Evolutionary conservation across 2,797 vertebrate species (phyloP).

Genomic region (Crocidura indochinensis): DNA sequence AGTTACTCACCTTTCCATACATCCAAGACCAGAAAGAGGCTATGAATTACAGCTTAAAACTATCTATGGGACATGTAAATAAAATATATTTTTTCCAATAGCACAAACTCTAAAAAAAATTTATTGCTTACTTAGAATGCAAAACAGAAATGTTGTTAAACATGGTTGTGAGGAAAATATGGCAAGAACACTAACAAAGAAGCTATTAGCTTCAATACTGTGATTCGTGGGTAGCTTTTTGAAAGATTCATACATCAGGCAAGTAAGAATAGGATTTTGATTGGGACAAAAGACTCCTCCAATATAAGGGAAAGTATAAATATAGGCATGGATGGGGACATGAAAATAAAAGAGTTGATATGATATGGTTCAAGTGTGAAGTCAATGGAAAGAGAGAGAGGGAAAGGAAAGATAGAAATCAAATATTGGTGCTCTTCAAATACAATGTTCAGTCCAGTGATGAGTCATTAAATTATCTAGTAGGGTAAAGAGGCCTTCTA

Average conservation of each 20-base stretch:
- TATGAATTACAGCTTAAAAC: constrained; percentile 20
- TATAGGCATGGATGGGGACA: not conserved
- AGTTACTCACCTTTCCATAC: not conserved
- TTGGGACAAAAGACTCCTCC: not conserved
- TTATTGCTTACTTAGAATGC: not conserved
- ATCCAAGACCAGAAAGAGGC: not conserved
- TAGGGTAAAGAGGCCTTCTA: not conserved
- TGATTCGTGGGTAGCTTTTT: not conserved
- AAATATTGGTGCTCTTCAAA: not conserved
- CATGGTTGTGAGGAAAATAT: not conserved
- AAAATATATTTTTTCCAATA: not conserved
- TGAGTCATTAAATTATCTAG: not conserved
- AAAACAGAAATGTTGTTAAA: not conserved
- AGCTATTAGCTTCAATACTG: not conserved
- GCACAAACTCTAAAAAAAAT: no score
- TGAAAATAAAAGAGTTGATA: not conserved
- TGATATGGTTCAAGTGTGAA: not conserved
- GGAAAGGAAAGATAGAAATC: not conserved
- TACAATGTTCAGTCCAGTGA: not conserved
- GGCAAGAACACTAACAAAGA: not conserved
- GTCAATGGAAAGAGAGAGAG: not conserved
- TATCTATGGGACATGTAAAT: not conserved
- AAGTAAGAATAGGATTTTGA: not conserved
- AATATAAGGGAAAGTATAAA: not conserved
- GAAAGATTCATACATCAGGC: not conserved